phyloP scores from a whole-genome alignment of 2,888 invertebrate species.

The Aporophyla nigra region DNA sequence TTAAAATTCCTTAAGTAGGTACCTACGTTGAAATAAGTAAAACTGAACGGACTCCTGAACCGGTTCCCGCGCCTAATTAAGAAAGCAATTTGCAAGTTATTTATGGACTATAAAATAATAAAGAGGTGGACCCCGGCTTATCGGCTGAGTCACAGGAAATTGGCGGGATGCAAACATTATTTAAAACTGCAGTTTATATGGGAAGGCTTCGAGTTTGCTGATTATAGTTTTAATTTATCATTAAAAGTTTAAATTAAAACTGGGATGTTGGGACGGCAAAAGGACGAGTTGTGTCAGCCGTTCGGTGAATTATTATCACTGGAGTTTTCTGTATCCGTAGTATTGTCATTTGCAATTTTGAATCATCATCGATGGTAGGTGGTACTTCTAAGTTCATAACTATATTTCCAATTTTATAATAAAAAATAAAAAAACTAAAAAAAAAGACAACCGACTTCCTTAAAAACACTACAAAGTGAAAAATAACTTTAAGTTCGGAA shows the following conservation, averaged over 20 bases:
- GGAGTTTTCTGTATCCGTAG: slow-evolving; percentile 14
- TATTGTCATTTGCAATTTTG: slow-evolving; percentile 8
- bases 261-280: slow-evolving; percentile 39
- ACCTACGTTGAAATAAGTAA: slow-evolving; percentile 69
- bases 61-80: slow-evolving; percentile 85
- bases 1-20: slow-evolving; percentile 67
- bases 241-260: slow-evolving; percentile 56
- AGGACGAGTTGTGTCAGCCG: slow-evolving; percentile 27
- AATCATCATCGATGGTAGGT: background rate
- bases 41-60: slow-evolving; percentile 74
- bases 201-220: slow-evolving; percentile 54
- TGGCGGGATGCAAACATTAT: slow-evolving; percentile 70
- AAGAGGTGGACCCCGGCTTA: slow-evolving; percentile 75
- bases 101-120: slow-evolving; percentile 85
- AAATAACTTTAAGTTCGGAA: too few species aligned
- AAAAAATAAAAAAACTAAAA: too few species aligned
- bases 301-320: slow-evolving; percentile 30
- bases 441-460: too few species aligned
- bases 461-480: too few species aligned
- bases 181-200: slow-evolving; percentile 74
- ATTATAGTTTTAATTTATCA: slow-evolving; percentile 53
- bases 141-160: slow-evolving; percentile 78
- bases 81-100: slow-evolving; percentile 88
- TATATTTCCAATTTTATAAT: background rate
- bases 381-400: background rate